Evolutionary conservation across 2,888 invertebrate species (phyloP), one percentile per base, ranked within the genome.

Genomic region (Miltochrista miniata): DNA sequence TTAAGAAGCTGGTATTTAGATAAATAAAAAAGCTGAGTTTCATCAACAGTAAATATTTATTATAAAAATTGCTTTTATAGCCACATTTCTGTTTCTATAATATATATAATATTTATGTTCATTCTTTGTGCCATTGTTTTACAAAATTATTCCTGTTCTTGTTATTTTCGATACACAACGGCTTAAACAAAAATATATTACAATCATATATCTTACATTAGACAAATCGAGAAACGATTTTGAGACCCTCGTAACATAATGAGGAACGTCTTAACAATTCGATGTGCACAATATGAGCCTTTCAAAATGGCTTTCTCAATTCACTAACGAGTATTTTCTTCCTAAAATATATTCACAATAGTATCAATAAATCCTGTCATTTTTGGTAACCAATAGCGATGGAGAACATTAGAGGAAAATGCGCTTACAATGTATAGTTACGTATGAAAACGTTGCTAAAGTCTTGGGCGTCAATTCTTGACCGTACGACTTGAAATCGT

Each of bases 11-110:
- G 2, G 18, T 24, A 14, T 15, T 40, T 9, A 29, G 7, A 13
- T 9, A 1, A 7, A 90, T 83, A 87, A 68, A 90, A 88, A 90
- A 78, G 56, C 86, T 30, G 51, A 64, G 70, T 59, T 83, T 91
- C 90, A 82, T 90, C 91, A 91, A 91, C 91, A 91, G 91, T 91
- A 91, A 91, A 91, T 91, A 91, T 91, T 91, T 91, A 91, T 91
- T 91, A 91, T 91, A 91, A 91, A 91, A 91, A 91, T 90, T 91
- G 90, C 90, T 90, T 88, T 90, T 90, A 91, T 91, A 91, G 90
- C 79, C 90, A 91, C 90, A 90, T 91, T 90, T 90, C 88, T 90
- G 89, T 89, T 89, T 86, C 87, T 87, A 90, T 90, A 90, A 88
- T 89, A 90, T 90, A 91, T 90, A 91, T 90, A 91, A 87, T 88